Percentiles rank a stretch among this genome's conserved stretches.
These are phyloP conservation scores for Pilophorus perplexus DNA, from an alignment of 2,888 invertebrate genomes.

Conservation along the genomic window DNA sequence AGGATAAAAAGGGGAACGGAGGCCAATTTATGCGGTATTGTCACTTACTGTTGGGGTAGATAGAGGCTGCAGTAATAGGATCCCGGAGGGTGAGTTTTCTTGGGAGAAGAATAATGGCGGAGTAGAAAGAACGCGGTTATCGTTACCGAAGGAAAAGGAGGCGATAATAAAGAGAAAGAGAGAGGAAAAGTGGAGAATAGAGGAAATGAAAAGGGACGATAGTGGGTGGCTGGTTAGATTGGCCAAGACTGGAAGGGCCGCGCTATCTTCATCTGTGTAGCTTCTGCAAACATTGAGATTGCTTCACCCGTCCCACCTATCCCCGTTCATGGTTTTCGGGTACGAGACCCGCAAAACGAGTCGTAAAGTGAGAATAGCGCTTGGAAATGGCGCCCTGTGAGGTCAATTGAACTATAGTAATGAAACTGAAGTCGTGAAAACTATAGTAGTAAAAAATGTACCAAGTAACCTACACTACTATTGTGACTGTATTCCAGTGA, in stretches of 20 bases:
- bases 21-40: constrained; percentile 44
- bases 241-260: background rate
- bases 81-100: background rate
- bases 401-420: too few relatives aligned
- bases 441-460: too few relatives aligned
- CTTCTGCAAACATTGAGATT: constrained; percentile 6
- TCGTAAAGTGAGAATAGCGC: too few relatives aligned
- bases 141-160: constrained; percentile 18
- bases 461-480: too few relatives aligned
- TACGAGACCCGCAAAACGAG: too few relatives aligned
- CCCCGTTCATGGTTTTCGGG: too few relatives aligned
- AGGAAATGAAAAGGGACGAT: background rate
- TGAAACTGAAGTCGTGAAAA: too few relatives aligned
- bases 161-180: background rate
- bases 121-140: background rate
- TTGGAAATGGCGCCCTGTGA: too few relatives aligned
- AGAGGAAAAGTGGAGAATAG: background rate
- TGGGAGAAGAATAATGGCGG: background rate
- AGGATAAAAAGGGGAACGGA: constrained; percentile 15
- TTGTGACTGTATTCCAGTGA: too few relatives aligned
- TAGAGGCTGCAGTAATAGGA: constrained; percentile 16
- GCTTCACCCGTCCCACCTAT: too few relatives aligned
- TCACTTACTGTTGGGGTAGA: constrained; percentile 17
- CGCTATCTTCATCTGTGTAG: background rate
- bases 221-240: background rate